phyloP scores from a whole-genome alignment of 1,140 invertebrate genomes.

The Hormaphis cornu region DNA sequence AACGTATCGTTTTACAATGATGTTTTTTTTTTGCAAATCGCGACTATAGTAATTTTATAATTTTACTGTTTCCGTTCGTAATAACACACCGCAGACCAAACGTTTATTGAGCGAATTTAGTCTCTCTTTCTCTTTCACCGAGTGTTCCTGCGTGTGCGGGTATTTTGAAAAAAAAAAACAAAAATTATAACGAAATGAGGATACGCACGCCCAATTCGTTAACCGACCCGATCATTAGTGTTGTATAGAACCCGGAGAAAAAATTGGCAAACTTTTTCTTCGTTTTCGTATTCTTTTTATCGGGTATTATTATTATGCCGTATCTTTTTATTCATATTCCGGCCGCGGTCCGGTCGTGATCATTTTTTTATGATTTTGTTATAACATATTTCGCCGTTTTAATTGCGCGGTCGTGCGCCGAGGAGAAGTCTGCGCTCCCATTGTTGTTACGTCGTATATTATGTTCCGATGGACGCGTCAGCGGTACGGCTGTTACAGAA shows the following conservation, averaged over 20 bases:
- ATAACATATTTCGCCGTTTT: not conserved
- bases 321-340: not conserved
- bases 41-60: too few relatives aligned
- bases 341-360: too few relatives aligned
- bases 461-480: too few relatives aligned
- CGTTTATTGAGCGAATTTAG: not conserved
- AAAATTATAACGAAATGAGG: conserved; percentile 2
- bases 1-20: too few relatives aligned
- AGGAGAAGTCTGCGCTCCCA: too few relatives aligned
- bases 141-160: not conserved
- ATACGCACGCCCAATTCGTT: not conserved
- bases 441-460: too few relatives aligned
- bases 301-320: not conserved
- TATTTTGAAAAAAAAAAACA: not conserved
- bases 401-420: not conserved
- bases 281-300: not conserved
- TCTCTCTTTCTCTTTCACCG: too few relatives aligned
- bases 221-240: not conserved
- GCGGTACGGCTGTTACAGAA: not conserved
- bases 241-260: not conserved
- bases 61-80: not conserved
- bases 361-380: too few relatives aligned
- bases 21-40: too few relatives aligned
- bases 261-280: not conserved
- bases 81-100: not conserved